These are phyloP conservation scores for Alectura lathami DNA, from an alignment of 2,113 vertebrate species.

Conservation along the genomic window DNA sequence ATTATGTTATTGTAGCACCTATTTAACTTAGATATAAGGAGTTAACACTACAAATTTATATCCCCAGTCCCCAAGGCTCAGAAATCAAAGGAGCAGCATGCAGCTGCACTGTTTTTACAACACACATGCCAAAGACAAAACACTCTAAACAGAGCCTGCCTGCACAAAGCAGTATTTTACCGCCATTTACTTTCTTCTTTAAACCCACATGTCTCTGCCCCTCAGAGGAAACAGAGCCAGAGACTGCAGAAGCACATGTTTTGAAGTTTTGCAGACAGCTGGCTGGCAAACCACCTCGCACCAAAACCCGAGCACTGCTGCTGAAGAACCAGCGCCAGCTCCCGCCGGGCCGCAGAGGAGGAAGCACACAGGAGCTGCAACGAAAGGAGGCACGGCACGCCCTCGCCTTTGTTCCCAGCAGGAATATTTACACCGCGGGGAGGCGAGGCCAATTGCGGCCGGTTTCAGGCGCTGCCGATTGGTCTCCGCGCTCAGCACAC, in stretches of 20 bases:
- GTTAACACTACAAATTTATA: background rate
- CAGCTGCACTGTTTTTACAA: background rate
- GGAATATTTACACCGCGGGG: conserved; percentile 68
- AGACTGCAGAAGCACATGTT: background rate
- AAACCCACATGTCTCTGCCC: background rate
- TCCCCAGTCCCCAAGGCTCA: background rate
- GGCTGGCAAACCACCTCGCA: background rate
- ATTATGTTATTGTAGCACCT: background rate
- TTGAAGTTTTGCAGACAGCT: background rate
- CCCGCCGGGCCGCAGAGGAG: background rate
- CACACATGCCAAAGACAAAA: background rate
- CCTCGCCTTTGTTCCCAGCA: conserved; percentile 58
- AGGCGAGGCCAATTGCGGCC: conserved; percentile 29
- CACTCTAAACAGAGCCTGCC: background rate
- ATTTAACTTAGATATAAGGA: background rate
- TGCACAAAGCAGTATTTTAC: background rate
- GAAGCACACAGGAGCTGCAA: conserved; percentile 17
- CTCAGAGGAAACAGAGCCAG: background rate
- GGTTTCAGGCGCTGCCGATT: conserved; percentile 46
- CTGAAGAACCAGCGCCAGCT: background rate
- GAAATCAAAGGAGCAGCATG: background rate
- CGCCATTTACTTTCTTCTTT: background rate
- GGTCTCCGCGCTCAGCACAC: background rate
- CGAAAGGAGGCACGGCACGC: conserved; percentile 41
- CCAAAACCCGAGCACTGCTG: background rate